These are phyloP conservation scores for Marronus borbonicus DNA, from an alignment of 2,888 invertebrate species.

Conservation along the genomic window DNA sequence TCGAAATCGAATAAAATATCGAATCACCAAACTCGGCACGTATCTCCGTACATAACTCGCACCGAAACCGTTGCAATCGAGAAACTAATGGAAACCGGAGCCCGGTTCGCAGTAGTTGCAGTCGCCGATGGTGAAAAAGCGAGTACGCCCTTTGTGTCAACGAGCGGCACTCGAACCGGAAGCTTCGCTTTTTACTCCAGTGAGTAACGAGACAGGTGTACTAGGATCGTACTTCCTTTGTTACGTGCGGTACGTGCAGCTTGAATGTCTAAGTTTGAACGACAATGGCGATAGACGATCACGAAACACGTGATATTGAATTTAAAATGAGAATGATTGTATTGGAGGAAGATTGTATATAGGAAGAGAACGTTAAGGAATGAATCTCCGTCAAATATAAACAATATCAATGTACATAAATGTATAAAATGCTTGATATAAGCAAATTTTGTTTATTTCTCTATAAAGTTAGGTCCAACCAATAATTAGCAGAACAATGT, in stretches of 20 bases:
- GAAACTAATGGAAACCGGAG: conserved; percentile 14
- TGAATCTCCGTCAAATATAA: not conserved
- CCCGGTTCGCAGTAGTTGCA: not conserved
- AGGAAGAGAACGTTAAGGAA: not conserved
- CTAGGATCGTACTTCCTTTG: conserved; percentile 49
- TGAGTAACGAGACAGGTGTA: conserved; percentile 50
- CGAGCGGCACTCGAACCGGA: conserved; percentile 45
- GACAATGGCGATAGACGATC: conserved; percentile 4
- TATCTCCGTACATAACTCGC: not conserved
- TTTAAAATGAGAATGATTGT: conserved; percentile 1
- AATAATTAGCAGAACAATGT: not conserved
- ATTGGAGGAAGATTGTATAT: not conserved
- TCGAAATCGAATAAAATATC: conserved; percentile 23
- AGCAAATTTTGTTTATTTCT: not conserved
- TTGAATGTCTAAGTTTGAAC: conserved; percentile 27
- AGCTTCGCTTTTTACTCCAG: conserved; percentile 50
- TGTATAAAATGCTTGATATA: too few relatives aligned
- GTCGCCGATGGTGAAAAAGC: conserved; percentile 23
- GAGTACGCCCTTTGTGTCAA: conserved; percentile 44
- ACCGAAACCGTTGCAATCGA: conserved; percentile 30
- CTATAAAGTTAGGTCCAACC: not conserved
- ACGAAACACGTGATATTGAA: conserved; percentile 1
- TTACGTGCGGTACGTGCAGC: not conserved
- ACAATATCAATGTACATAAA: not conserved
- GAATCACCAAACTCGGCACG: conserved; percentile 25